phyloP scores from a whole-genome alignment of 2,797 vertebrate species.

The Ispidina picta region DNA sequence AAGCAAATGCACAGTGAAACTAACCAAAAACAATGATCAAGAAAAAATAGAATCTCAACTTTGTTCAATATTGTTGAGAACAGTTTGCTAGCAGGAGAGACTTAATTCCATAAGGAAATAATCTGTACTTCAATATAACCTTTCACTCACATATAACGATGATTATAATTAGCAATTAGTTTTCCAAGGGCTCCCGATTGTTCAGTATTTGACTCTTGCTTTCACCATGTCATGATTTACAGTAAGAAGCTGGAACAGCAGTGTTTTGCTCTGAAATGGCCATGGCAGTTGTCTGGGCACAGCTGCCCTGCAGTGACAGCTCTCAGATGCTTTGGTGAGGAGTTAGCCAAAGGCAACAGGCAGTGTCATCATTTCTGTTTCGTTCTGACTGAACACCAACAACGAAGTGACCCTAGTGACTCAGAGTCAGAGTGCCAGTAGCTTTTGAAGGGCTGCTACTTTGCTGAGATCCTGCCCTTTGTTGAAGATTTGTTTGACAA shows the following conservation, averaged over 20 bases:
- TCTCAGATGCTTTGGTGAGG: conserved; percentile 56
- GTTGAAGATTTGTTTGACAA: conserved; percentile 82
- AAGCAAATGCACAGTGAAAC: neutral
- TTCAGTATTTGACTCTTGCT: conserved; percentile 60
- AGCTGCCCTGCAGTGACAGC: conserved; percentile 63
- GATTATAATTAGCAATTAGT: conserved; percentile 53
- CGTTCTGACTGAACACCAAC: conserved; percentile 67
- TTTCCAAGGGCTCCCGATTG: conserved; percentile 4
- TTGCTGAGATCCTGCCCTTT: conserved; percentile 72
- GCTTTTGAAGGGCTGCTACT: conserved; percentile 65
- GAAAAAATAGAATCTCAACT: neutral
- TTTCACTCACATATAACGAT: conserved; percentile 44
- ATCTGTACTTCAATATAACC: conserved; percentile 3
- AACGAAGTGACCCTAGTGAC: conserved; percentile 51
- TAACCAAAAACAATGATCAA: neutral
- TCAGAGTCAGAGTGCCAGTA: conserved; percentile 58
- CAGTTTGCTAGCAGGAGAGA: neutral
- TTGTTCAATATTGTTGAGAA: neutral
- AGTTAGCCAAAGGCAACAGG: conserved; percentile 71
- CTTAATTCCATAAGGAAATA: neutral
- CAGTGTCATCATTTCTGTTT: conserved; percentile 58
- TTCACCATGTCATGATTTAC: conserved; percentile 70
- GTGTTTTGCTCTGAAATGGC: conserved; percentile 53
- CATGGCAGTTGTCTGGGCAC: conserved; percentile 64
- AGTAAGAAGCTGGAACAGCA: conserved; percentile 63